Percentiles rank a stretch among this genome's conserved stretches.
Conservation (phyloP, 1,140 invertebrate species). For the Globodera ellingtonae region DNA sequence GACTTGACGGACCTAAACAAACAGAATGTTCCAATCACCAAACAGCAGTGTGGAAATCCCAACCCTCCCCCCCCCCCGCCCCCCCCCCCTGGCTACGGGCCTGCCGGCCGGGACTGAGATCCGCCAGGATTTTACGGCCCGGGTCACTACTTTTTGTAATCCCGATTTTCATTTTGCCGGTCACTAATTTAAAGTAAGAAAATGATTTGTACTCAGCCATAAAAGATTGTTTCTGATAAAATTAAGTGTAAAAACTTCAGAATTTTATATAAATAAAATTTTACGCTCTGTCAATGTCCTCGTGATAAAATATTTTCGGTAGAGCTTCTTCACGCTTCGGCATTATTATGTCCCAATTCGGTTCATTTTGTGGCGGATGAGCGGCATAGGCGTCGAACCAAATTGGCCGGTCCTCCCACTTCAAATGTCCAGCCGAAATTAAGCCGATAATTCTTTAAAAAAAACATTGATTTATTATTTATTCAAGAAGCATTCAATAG, state of each 20-base stretch:
- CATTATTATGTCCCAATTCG: conserved; percentile 73
- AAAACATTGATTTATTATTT: not conserved
- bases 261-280: not conserved
- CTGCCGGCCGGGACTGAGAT: too few species aligned
- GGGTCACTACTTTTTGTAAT: too few species aligned
- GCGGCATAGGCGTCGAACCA: conserved; percentile 87
- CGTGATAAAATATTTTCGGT: conserved; percentile 78
- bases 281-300: conserved; percentile 71
- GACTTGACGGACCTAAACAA: too few species aligned
- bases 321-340: conserved; percentile 69
- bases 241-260: not conserved
- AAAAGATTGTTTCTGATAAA: not conserved
- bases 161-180: too few species aligned
- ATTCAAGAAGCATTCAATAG: not conserved
- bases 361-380: conserved; percentile 82
- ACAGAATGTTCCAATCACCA: too few species aligned
- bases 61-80: too few species aligned
- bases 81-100: too few species aligned
- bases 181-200: too few species aligned
- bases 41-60: too few species aligned
- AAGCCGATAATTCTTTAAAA: conserved; percentile 72
- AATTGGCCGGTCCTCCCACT: conserved; percentile 77
- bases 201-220: too few species aligned
- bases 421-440: conserved; percentile 75
- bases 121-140: too few species aligned